These are phyloP conservation scores for Orientallactaga bullata DNA, from an alignment of 2,113 vertebrate genomes.

Conservation along the genomic window DNA sequence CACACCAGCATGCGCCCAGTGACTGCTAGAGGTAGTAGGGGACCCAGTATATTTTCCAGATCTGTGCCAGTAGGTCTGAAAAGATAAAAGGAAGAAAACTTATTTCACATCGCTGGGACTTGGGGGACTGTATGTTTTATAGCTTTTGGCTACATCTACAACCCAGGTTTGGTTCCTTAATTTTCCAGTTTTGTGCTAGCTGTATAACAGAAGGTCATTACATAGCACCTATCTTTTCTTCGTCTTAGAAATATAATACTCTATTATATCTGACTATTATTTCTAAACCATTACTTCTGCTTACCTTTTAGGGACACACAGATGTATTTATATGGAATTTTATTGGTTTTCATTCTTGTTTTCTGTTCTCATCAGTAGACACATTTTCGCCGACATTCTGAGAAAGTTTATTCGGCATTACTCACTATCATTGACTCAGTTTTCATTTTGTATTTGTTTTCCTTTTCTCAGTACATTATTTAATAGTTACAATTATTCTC, in stretches of 20 bases:
- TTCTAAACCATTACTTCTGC: background rate
- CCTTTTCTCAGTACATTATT: slow-evolving; percentile 13
- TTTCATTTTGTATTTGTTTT: background rate
- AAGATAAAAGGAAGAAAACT: background rate
- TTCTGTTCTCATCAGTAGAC: background rate
- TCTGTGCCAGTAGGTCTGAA: background rate
- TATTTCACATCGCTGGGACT: background rate
- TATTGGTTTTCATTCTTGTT: background rate
- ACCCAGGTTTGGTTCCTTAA: background rate
- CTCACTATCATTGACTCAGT: background rate
- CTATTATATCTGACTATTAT: background rate
- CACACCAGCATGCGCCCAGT: background rate
- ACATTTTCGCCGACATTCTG: background rate
- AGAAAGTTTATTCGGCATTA: background rate
- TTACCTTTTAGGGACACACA: slow-evolving; percentile 17
- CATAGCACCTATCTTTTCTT: background rate
- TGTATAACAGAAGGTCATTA: no score
- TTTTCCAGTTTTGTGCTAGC: background rate
- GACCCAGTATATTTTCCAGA: background rate
- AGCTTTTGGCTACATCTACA: background rate
- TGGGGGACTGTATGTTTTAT: background rate
- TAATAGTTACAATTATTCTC: background rate
- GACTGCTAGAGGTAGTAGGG: background rate
- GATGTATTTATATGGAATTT: background rate
- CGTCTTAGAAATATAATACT: background rate